These are phyloP conservation scores for Crocuta crocuta DNA, from an alignment of 2,113 vertebrate species.

Conservation along the genomic window DNA sequence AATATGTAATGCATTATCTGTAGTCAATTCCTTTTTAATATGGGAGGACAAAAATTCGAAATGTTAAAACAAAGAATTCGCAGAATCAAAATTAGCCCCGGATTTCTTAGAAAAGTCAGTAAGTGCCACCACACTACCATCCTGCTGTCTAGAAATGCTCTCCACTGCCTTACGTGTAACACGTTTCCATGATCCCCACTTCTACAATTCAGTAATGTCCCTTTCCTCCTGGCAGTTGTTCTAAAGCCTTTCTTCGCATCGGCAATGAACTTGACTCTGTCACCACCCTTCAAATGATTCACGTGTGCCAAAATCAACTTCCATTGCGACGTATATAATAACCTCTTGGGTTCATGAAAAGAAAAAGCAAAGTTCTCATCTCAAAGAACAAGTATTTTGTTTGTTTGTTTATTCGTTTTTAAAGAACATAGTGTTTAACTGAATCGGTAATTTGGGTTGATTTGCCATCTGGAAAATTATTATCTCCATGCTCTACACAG, in stretches of 20 bases:
- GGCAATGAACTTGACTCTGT: conserved; percentile 46
- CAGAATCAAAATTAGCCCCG: neutral
- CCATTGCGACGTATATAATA: neutral
- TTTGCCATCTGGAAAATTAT: conserved; percentile 73
- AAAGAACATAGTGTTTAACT: conserved; percentile 43
- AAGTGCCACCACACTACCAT: neutral
- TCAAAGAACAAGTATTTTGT: conserved; percentile 27
- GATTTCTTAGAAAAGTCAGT: neutral
- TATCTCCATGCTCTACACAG: conserved; percentile 23
- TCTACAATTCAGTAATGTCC: neutral
- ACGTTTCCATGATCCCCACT: neutral
- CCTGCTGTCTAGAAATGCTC: neutral
- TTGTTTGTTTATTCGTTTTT: neutral
- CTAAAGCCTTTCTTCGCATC: conserved; percentile 33
- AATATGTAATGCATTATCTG: neutral
- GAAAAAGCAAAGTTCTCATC: neutral
- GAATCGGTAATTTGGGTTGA: conserved; percentile 60
- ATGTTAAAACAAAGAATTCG: neutral
- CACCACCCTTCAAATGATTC: conserved; percentile 65
- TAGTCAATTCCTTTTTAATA: neutral
- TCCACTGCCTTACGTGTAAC: neutral
- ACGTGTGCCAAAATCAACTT: conserved; percentile 5
- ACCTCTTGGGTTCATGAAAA: neutral
- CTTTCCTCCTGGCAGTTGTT: neutral
- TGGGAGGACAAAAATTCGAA: neutral